These are phyloP conservation scores for Polymixis lichenea DNA, from an alignment of 2,888 invertebrate species.

Conservation along the genomic window DNA sequence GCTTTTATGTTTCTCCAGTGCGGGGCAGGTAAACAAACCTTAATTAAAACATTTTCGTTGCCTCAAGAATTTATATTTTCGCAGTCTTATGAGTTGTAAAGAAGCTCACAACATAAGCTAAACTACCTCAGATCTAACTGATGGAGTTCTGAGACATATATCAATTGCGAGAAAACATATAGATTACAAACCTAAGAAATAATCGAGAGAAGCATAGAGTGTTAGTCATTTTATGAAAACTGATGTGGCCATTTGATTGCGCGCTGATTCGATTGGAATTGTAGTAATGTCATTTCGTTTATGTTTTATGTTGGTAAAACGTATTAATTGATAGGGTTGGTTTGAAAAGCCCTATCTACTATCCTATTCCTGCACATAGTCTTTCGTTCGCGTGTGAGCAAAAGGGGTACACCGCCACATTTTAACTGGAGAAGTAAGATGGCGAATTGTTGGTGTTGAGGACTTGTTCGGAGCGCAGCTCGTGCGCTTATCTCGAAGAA, in stretches of 20 bases:
- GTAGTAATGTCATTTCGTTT: too few relatives aligned
- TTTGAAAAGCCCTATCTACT: too few relatives aligned
- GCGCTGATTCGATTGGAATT: too few relatives aligned
- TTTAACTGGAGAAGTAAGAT: too few relatives aligned
- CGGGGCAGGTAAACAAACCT: slow-evolving; percentile 91
- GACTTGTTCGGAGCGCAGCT: too few relatives aligned
- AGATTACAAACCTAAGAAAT: neutral
- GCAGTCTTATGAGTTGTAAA: neutral
- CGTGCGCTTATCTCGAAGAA: too few relatives aligned
- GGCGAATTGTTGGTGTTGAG: too few relatives aligned
- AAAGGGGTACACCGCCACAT: too few relatives aligned
- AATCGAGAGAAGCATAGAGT: neutral
- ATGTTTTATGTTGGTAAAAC: too few relatives aligned
- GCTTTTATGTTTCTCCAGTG: slow-evolving; percentile 91
- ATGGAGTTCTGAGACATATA: neutral
- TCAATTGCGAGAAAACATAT: neutral
- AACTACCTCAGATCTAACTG: neutral
- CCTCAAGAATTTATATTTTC: slow-evolving; percentile 24
- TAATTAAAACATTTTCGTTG: slow-evolving; percentile 31
- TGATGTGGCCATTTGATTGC: neutral
- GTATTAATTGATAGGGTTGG: too few relatives aligned
- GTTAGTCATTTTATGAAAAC: neutral
- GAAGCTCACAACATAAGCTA: neutral
- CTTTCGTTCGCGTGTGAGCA: too few relatives aligned
- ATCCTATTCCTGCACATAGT: too few relatives aligned